Evolutionary conservation across 2,888 invertebrate species (phyloP).

Genomic region (Melanchra persicariae): DNA sequence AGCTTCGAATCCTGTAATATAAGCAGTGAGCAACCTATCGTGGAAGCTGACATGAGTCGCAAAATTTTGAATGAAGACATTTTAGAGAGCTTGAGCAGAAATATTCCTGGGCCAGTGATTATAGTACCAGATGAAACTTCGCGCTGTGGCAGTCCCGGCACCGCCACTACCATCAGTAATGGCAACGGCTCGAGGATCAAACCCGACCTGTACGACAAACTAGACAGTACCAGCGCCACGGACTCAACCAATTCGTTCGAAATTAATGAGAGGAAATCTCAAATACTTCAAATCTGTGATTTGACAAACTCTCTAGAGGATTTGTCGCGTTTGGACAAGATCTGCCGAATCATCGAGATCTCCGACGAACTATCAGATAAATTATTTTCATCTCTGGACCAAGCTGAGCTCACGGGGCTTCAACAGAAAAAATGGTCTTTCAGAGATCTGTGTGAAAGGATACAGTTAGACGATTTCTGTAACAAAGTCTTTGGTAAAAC

Average conservation of each 20-base stretch:
- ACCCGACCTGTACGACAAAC: constrained; percentile 84
- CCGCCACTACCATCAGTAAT: constrained; percentile 67
- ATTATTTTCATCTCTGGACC: constrained; percentile 79
- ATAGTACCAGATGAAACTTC: constrained; percentile 60
- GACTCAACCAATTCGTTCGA: constrained; percentile 84
- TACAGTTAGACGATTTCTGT: constrained; percentile 86
- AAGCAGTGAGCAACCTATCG: constrained; percentile 10
- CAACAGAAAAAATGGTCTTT: constrained; percentile 82
- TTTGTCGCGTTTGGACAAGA: constrained; percentile 82
- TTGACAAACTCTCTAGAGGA: constrained; percentile 84
- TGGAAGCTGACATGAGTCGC: constrained; percentile 18
- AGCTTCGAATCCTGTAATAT: constrained; percentile 20
- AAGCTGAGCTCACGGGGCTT: constrained; percentile 27
- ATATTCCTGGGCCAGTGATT: constrained; percentile 36
- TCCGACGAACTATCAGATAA: constrained; percentile 86
- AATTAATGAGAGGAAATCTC: constrained; percentile 80
- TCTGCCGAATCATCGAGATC: constrained; percentile 87
- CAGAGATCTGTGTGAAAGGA: constrained; percentile 84
- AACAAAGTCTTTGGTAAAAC: constrained; percentile 80
- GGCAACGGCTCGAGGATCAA: constrained; percentile 61
- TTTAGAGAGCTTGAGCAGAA: constrained; percentile 49
- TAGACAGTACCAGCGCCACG: constrained; percentile 83
- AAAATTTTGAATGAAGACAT: constrained; percentile 50
- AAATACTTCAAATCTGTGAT: constrained; percentile 82
- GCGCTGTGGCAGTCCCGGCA: constrained; percentile 62